Evolutionary conservation across 2,113 vertebrate species (phyloP).

Genomic region (Rhabdomys dilectus): DNA sequence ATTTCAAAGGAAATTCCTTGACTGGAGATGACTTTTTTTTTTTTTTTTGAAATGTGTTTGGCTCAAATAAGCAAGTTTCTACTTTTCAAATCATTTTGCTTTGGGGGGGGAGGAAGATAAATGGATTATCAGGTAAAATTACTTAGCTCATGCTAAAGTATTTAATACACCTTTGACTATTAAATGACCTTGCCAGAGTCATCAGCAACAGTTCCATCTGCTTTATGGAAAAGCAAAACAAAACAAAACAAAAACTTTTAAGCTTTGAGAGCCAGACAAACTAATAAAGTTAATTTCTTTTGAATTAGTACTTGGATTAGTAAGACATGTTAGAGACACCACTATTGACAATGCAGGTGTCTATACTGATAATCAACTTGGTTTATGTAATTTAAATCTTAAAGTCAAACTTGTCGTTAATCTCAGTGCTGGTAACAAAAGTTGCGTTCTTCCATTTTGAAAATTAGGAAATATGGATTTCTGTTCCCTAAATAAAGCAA

Average conservation of each 20-base stretch:
- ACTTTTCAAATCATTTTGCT: slow-evolving; percentile 63
- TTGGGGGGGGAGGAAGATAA: slow-evolving; percentile 57
- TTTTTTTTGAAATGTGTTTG: slow-evolving; percentile 65
- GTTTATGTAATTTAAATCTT: slow-evolving; percentile 26
- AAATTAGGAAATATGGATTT: slow-evolving; percentile 36
- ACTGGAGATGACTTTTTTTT: neutral
- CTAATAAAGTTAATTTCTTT: slow-evolving; percentile 5
- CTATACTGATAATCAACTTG: neutral
- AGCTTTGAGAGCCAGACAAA: neutral
- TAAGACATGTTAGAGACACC: slow-evolving; percentile 30
- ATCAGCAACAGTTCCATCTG: neutral
- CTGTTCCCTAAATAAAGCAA: neutral
- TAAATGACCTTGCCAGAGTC: slow-evolving; percentile 15
- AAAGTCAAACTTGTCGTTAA: neutral
- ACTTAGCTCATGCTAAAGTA: slow-evolving; percentile 11
- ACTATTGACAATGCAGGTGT: neutral
- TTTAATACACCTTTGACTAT: slow-evolving; percentile 39
- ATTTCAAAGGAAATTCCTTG: slow-evolving; percentile 78
- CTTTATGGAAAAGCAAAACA: slow-evolving; percentile 19
- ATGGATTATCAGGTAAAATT: slow-evolving; percentile 42
- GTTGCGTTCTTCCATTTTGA: slow-evolving; percentile 15
- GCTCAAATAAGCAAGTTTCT: slow-evolving; percentile 61
- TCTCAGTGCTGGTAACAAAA: slow-evolving; percentile 27
- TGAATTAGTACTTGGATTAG: slow-evolving; percentile 18
- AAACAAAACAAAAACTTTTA: slow-evolving; percentile 1